Evolutionary conservation across 2,797 vertebrate genomes (phyloP).

Genomic region (Acipenser ruthenus): DNA sequence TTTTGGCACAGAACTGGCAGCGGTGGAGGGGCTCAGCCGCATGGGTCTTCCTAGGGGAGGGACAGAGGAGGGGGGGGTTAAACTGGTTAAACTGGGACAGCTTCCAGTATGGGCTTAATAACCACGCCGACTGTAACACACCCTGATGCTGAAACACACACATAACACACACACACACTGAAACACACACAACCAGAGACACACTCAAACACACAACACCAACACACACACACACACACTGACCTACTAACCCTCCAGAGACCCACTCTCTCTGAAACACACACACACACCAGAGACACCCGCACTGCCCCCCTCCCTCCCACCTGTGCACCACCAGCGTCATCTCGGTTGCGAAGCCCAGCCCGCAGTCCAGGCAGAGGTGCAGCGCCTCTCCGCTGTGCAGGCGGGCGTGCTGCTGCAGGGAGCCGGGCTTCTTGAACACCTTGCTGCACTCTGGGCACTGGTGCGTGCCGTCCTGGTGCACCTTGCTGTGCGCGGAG

Average conservation of each 20-base stretch:
- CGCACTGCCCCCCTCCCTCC: not conserved
- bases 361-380: slow-evolving; percentile 83
- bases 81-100: no score
- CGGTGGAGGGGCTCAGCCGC: slow-evolving; percentile 77
- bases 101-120: no score
- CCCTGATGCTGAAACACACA: no score
- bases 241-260: no score
- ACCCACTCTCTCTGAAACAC: not conserved
- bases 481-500: slow-evolving; percentile 71
- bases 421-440: slow-evolving; percentile 77
- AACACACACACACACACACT: no score
- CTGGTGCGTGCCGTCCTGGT: slow-evolving; percentile 75
- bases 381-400: slow-evolving; percentile 80
- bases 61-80: not conserved
- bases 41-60: slow-evolving; percentile 64
- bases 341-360: slow-evolving; percentile 80
- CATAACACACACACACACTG: no score
- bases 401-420: slow-evolving; percentile 79
- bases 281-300: not conserved
- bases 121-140: no score
- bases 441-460: slow-evolving; percentile 78
- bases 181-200: no score
- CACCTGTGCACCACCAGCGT: slow-evolving; percentile 79
- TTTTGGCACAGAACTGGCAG: slow-evolving; percentile 80
- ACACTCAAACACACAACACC: no score